Evolutionary conservation across 2,797 vertebrate species (phyloP).

Genomic region (Scleropages formosus): DNA sequence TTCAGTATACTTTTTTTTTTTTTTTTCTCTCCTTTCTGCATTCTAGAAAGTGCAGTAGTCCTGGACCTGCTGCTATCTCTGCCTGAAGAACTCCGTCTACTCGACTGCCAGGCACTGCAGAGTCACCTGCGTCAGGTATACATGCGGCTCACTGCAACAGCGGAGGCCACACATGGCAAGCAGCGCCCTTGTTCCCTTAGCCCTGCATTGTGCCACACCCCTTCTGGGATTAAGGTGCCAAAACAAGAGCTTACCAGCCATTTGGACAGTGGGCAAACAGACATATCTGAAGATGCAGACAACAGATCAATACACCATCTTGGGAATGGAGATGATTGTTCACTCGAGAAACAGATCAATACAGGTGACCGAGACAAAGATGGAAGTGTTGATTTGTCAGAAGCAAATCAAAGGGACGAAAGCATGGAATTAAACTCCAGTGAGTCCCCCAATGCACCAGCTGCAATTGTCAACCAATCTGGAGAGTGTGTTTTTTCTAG

Average conservation of each 20-base stretch:
- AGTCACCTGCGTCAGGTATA: conserved; percentile 61
- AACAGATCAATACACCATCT: not conserved
- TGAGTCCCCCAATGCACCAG: not conserved
- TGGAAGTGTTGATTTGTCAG: not conserved
- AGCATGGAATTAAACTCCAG: not conserved
- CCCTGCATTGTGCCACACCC: not conserved
- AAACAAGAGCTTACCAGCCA: not conserved
- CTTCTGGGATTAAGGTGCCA: not conserved
- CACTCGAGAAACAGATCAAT: not conserved
- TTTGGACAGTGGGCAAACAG: not conserved
- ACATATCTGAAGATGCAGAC: not conserved
- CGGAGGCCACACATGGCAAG: not conserved
- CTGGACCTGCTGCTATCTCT: conserved; percentile 69
- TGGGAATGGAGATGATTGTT: not conserved
- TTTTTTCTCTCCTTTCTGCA: conserved; percentile 7
- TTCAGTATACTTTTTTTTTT: not conserved
- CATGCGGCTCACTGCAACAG: conserved; percentile 40
- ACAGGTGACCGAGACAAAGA: too few species aligned
- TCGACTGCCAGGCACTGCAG: conserved; percentile 59
- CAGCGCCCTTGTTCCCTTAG: not conserved
- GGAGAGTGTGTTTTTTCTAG: not conserved
- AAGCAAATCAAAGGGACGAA: not conserved
- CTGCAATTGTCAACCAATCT: not conserved
- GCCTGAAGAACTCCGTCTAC: conserved; percentile 60
- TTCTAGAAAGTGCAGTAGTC: conserved; percentile 65